Conservation (phyloP, 2,797 vertebrate genomes). For the Pseudocheirus occidentalis region DNA sequence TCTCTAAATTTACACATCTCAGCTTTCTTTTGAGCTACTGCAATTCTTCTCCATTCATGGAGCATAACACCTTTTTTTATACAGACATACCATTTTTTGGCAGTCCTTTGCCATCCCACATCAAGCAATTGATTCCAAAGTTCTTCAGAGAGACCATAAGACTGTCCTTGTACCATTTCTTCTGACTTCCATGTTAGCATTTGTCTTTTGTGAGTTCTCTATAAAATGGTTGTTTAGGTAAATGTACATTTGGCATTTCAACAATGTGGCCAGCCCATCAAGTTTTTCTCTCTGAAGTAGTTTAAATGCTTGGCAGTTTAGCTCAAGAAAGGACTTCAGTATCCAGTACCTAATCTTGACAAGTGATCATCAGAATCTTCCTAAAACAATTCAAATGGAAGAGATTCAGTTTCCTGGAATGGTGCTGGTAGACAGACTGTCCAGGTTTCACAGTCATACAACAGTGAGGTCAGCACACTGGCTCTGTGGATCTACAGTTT, state of each 20-base stretch:
- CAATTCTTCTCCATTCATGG: not conserved
- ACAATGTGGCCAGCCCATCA: too few species aligned
- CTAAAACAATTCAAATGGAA: not conserved
- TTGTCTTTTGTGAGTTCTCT: not conserved
- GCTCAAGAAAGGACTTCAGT: not conserved
- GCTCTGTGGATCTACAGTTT: not conserved
- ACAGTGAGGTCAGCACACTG: not conserved
- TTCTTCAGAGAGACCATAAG: not conserved
- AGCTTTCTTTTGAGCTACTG: not conserved
- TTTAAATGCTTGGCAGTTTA: not conserved
- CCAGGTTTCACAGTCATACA: not conserved
- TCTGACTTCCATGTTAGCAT: not conserved
- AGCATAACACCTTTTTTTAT: not conserved
- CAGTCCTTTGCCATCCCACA: not conserved
- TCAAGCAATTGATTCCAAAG: not conserved
- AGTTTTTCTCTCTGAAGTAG: not conserved
- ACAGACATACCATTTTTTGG: not conserved
- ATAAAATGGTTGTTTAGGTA: not conserved
- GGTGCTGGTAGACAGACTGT: not conserved
- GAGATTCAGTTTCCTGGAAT: not conserved
- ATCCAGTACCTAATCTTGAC: not conserved
- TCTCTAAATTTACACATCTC: not conserved
- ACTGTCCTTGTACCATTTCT: not conserved
- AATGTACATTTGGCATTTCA: not conserved
- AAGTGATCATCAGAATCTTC: not conserved